These are phyloP conservation scores for Fundulus diaphanus DNA, from an alignment of 2,797 vertebrate species.

Conservation along the genomic window DNA sequence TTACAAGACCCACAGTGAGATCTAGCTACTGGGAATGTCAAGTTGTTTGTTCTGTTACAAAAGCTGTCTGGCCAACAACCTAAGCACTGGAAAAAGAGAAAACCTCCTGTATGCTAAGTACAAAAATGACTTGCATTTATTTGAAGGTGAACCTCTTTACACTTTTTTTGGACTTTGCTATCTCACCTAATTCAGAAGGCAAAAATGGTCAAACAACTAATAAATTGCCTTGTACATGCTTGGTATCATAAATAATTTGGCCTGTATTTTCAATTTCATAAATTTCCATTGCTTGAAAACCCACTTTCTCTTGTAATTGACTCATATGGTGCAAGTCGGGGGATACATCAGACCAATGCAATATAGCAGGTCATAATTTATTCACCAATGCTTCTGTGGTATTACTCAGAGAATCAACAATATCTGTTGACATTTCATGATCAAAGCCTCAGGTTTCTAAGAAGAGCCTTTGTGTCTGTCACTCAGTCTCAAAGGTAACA, in stretches of 20 bases:
- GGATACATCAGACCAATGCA: slow-evolving; percentile 15
- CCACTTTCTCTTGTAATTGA: slow-evolving; percentile 20
- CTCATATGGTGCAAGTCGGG: slow-evolving; percentile 15
- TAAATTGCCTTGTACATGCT: not conserved
- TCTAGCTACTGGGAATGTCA: no score
- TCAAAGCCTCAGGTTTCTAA: slow-evolving; percentile 39
- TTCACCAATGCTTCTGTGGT: slow-evolving; percentile 23
- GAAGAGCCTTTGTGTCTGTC: slow-evolving; percentile 46
- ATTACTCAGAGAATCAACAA: slow-evolving; percentile 7
- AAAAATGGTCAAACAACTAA: not conserved
- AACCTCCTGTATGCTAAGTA: no score
- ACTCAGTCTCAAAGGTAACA: slow-evolving; percentile 26
- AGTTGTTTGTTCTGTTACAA: no score
- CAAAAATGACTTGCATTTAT: not conserved
- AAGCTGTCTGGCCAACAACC: no score
- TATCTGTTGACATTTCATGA: slow-evolving; percentile 15
- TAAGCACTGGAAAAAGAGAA: no score
- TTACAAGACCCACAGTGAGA: no score
- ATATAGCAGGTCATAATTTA: not conserved
- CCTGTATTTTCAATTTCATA: slow-evolving; percentile 6
- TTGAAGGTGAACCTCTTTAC: not conserved
- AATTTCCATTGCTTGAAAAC: slow-evolving; percentile 21
- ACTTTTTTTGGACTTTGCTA: not conserved
- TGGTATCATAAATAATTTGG: slow-evolving; percentile 10
- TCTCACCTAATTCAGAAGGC: not conserved